Conservation (phyloP, 2,113 vertebrate genomes). For the Nettapus auritus region DNA sequence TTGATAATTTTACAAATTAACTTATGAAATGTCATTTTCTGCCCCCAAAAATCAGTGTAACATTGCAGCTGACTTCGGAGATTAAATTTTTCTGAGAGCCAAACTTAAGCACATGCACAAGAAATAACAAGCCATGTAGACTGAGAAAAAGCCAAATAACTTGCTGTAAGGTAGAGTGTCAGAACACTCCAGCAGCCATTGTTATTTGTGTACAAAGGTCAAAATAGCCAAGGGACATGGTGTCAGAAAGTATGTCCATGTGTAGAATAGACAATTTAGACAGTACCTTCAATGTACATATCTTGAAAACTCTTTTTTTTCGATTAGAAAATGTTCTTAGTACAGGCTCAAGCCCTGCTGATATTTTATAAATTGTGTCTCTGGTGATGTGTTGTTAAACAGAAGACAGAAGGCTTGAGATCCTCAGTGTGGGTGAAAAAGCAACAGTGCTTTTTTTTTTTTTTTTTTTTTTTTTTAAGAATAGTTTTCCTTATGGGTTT, state of each 20-base stretch:
- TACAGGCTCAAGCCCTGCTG: not conserved
- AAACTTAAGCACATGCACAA: not conserved
- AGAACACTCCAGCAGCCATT: not conserved
- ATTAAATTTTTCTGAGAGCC: not conserved
- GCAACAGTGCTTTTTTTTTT: not conserved
- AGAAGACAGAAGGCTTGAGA: not conserved
- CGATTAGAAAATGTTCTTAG: not conserved
- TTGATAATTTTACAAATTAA: not conserved
- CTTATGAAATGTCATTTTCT: not conserved
- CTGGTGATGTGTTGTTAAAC: not conserved
- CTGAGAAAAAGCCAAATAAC: not conserved
- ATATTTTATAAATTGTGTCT: not conserved
- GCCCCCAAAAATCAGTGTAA: not conserved
- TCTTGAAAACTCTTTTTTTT: not conserved
- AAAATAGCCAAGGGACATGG: not conserved
- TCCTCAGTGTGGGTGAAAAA: not conserved
- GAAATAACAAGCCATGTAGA: not conserved
- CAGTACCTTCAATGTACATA: not conserved
- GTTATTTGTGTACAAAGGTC: not conserved
- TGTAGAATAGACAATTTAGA: not conserved
- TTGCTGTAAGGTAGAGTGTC: not conserved
- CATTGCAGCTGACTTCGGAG: not conserved
- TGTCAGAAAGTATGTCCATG: not conserved
- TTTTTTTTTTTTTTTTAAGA: not conserved
- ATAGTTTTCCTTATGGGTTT: not conserved